A percentile compares a stretch with the other conserved stretches of the same genome.
Conservation (phyloP, 2,113 vertebrate genomes). For the Piliocolobus tephrosceles region DNA sequence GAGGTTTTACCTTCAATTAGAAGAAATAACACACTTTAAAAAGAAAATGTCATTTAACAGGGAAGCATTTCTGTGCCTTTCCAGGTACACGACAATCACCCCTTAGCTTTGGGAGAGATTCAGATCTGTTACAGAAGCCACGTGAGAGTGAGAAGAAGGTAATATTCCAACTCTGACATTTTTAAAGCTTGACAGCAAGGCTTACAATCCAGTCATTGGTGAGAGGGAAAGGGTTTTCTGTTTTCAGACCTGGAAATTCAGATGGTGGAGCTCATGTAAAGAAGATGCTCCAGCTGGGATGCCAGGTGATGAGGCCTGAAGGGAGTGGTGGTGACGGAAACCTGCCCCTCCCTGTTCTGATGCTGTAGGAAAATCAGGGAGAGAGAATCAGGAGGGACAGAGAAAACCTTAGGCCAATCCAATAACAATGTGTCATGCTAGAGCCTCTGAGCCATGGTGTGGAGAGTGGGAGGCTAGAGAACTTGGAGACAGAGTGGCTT, state of each 20-base stretch:
- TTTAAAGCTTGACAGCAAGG: neutral
- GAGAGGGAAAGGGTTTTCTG: neutral
- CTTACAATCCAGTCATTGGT: neutral
- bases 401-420: neutral
- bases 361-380: neutral
- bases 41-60: constrained; percentile 10
- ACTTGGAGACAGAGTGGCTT: neutral
- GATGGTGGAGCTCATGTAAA: neutral
- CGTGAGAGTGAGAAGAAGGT: neutral
- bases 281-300: neutral
- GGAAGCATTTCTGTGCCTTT: neutral
- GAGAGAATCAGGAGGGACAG: neutral
- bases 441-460: neutral
- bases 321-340: neutral
- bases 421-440: neutral
- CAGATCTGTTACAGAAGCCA: neutral
- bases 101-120: neutral
- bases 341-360: neutral
- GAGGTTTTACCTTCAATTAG: constrained; percentile 25
- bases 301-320: neutral
- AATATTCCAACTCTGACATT: neutral
- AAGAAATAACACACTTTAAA: neutral
- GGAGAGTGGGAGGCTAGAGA: neutral
- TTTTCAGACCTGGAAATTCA: neutral
- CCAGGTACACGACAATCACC: neutral